These are phyloP conservation scores for Diaprepes abbreviatus DNA, from an alignment of 2,888 invertebrate genomes.

Conservation along the genomic window DNA sequence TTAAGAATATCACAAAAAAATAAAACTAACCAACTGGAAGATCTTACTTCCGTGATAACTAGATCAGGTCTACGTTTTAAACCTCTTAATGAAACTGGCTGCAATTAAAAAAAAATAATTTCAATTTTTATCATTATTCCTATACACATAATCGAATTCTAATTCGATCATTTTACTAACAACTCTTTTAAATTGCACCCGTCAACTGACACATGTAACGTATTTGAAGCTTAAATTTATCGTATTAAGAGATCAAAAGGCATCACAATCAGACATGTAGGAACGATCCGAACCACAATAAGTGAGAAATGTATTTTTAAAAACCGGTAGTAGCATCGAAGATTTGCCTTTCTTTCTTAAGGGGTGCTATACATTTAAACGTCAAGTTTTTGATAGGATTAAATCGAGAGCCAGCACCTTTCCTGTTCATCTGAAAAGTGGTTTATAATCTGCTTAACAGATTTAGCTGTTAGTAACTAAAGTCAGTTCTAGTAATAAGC, in stretches of 20 bases:
- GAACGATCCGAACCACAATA: slow-evolving; percentile 35
- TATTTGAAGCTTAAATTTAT: slow-evolving; percentile 52
- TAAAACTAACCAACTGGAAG: no score
- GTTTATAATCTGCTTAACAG: slow-evolving; percentile 51
- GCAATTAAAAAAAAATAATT: no score
- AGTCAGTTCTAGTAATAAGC: slow-evolving; percentile 28
- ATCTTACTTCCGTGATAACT: no score
- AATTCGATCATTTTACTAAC: background rate
- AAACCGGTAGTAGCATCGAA: slow-evolving; percentile 59
- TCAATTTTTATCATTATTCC: no score
- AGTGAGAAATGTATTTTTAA: slow-evolving; percentile 57
- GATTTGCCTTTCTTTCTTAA: slow-evolving; percentile 43
- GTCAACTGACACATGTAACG: slow-evolving; percentile 44
- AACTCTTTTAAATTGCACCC: slow-evolving; percentile 21
- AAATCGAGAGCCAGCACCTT: slow-evolving; percentile 53
- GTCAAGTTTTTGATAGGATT: slow-evolving; percentile 62
- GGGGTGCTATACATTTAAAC: slow-evolving; percentile 50
- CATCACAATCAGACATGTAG: slow-evolving; percentile 32
- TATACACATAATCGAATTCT: background rate
- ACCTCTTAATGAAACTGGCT: no score
- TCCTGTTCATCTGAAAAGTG: slow-evolving; percentile 47
- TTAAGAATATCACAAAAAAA: no score
- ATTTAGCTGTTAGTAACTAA: slow-evolving; percentile 47
- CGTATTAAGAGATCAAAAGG: slow-evolving; percentile 55
- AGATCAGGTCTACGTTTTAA: no score